These are phyloP conservation scores for Myodes glareolus DNA, from an alignment of 2,113 vertebrate genomes.

Conservation along the genomic window DNA sequence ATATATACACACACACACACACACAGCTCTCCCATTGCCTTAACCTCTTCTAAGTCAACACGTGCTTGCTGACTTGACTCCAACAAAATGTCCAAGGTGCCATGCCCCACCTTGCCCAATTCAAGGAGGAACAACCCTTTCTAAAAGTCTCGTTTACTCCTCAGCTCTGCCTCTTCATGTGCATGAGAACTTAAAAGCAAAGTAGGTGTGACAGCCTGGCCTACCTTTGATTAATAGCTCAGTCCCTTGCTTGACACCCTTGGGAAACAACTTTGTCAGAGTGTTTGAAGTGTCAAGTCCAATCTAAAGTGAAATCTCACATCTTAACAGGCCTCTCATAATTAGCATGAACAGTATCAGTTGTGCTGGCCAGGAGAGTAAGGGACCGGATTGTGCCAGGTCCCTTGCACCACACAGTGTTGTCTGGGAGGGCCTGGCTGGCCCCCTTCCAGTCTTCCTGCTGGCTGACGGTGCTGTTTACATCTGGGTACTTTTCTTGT, in stretches of 20 bases:
- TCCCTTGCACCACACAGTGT: neutral
- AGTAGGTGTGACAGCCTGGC: rapidly evolving
- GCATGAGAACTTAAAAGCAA: neutral
- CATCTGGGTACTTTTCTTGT: slow-evolving; percentile 17
- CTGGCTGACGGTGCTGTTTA: neutral
- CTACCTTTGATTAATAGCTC: neutral
- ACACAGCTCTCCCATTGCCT: no score
- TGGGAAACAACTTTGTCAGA: neutral
- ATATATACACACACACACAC: no score
- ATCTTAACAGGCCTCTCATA: no score
- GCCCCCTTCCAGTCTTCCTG: neutral
- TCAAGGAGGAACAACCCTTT: neutral
- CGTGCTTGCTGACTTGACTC: no score
- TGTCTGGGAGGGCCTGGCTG: neutral
- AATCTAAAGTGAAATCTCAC: neutral
- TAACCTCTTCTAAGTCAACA: neutral
- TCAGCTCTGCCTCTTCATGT: neutral
- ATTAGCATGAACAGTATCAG: neutral
- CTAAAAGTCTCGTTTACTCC: neutral
- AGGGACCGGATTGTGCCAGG: neutral
- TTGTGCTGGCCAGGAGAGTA: neutral
- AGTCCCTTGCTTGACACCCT: neutral
- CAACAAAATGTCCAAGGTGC: neutral
- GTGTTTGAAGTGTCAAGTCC: neutral
- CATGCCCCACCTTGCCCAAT: neutral